Percentiles rank a stretch among this genome's conserved stretches.
phyloP scores from a whole-genome alignment of 2,797 vertebrate genomes.

The Gallirallus australis region DNA sequence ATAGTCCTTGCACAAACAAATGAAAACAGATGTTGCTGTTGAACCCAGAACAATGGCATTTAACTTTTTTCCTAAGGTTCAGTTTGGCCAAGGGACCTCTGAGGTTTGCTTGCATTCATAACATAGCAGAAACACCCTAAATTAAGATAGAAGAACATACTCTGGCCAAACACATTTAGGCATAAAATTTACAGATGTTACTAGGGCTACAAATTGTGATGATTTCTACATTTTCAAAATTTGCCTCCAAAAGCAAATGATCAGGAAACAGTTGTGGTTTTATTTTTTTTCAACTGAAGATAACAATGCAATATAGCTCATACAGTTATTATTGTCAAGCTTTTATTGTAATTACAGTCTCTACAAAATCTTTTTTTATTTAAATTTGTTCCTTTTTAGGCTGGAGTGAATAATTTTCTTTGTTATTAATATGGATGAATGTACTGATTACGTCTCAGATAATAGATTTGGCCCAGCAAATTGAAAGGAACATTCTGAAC shows the following conservation, averaged over 20 bases:
- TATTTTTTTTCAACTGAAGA: not conserved
- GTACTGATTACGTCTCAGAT: not conserved
- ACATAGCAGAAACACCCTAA: not conserved
- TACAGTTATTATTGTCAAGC: not conserved
- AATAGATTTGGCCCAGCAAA: not conserved
- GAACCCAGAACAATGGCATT: not conserved
- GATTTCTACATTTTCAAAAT: not conserved
- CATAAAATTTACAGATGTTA: not conserved
- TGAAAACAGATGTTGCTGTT: not conserved
- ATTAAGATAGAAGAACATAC: not conserved
- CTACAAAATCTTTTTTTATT: not conserved
- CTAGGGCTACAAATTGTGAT: not conserved
- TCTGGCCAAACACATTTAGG: not conserved
- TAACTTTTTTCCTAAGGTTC: not conserved
- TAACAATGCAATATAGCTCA: not conserved
- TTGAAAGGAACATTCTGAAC: not conserved
- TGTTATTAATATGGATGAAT: not conserved
- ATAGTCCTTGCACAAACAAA: not conserved
- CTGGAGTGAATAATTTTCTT: not conserved
- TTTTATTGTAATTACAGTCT: not conserved
- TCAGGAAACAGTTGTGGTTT: not conserved
- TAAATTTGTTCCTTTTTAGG: not conserved
- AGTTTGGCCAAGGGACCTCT: not conserved
- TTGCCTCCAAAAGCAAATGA: not conserved
- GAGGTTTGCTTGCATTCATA: not conserved